These are phyloP conservation scores for Sterrhoptilus dennistouni DNA, from an alignment of 2,113 vertebrate species.

Conservation along the genomic window DNA sequence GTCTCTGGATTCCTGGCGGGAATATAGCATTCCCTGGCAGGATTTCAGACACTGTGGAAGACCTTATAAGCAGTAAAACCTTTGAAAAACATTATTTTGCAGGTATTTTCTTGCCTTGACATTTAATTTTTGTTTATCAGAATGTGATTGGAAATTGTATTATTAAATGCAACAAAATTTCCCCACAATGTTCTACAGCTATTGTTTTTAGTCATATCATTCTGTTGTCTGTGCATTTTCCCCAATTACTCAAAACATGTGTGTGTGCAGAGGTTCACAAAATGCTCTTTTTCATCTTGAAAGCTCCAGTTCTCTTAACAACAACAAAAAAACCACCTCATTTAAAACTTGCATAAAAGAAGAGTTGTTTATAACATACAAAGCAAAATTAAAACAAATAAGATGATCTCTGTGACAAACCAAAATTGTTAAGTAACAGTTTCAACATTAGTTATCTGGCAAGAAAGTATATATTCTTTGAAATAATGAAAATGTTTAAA, in stretches of 20 bases:
- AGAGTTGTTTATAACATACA: background rate
- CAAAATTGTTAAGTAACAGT: background rate
- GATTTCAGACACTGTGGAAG: background rate
- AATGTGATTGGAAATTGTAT: background rate
- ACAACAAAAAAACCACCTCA: too few relatives aligned
- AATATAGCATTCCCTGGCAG: background rate
- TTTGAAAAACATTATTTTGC: background rate
- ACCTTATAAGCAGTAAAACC: background rate
- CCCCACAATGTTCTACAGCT: background rate
- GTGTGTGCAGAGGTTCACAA: background rate
- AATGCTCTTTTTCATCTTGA: slow-evolving; percentile 1
- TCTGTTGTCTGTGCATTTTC: background rate
- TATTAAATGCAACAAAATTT: background rate
- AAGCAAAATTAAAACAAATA: background rate
- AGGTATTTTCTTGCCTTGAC: background rate
- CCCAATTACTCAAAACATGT: background rate
- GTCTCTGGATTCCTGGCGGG: background rate
- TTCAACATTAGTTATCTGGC: background rate
- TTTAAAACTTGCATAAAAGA: background rate
- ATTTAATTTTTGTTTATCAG: slow-evolving; percentile 12
- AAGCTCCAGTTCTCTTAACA: background rate
- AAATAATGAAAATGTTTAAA: slow-evolving; percentile 5
- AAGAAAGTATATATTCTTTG: background rate
- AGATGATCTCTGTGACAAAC: background rate
- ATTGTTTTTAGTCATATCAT: background rate